These are phyloP conservation scores for Sturnus vulgaris DNA, from an alignment of 2,113 vertebrate genomes.

Conservation along the genomic window DNA sequence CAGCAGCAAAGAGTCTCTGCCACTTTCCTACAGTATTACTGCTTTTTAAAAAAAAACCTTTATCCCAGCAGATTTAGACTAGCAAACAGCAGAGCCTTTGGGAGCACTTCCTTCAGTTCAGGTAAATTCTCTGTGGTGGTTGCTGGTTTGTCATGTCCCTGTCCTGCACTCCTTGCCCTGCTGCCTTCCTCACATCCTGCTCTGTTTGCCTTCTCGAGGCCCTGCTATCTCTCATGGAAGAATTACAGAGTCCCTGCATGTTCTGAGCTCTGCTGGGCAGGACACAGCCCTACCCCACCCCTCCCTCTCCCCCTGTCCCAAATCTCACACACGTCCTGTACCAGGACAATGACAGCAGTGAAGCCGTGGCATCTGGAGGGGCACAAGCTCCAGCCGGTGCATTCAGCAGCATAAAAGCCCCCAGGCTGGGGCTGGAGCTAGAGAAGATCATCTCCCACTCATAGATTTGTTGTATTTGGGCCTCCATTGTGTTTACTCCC, in stretches of 20 bases:
- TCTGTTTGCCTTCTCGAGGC: neutral
- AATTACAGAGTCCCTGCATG: neutral
- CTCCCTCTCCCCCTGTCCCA: neutral
- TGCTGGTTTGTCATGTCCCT: neutral
- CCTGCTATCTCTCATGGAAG: neutral
- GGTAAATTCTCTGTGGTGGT: too few species aligned
- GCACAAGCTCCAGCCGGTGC: neutral
- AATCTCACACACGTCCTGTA: fast-evolving
- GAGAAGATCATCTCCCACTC: neutral
- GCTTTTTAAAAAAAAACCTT: neutral
- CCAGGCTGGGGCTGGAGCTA: neutral
- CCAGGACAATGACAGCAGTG: fast-evolving
- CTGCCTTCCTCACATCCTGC: neutral
- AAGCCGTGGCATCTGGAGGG: neutral
- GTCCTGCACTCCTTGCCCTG: neutral
- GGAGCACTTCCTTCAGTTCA: neutral
- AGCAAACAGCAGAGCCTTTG: neutral
- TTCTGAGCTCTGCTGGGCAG: neutral
- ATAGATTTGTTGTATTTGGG: neutral
- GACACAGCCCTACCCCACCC: neutral
- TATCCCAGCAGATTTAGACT: neutral
- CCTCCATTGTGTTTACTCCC: neutral
- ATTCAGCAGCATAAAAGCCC: neutral
- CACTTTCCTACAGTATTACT: neutral
- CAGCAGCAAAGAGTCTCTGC: neutral